A percentile compares a stretch with the other conserved stretches of the same genome.
phyloP scores from a whole-genome alignment of 2,888 invertebrate genomes.

The Petrophora chlorosata region DNA sequence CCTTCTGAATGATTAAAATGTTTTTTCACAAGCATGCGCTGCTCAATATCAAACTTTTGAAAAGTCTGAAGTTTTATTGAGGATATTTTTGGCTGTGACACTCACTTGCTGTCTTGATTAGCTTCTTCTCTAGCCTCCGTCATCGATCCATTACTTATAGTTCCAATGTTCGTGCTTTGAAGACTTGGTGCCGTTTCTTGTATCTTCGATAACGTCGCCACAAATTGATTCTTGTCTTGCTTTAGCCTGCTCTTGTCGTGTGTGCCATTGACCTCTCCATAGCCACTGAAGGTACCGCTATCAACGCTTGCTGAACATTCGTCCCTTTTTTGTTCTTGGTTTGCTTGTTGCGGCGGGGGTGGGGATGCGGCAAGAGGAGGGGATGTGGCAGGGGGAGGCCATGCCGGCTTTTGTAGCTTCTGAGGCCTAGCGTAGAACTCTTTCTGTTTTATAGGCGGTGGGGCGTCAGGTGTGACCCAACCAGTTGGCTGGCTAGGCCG shows the following conservation, averaged over 20 bases:
- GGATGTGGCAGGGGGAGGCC: conserved; percentile 85
- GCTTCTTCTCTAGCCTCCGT: conserved; percentile 63
- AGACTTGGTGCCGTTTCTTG: conserved; percentile 83
- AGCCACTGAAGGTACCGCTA: conserved; percentile 75
- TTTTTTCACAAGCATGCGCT: too few species aligned
- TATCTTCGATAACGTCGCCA: conserved; percentile 85
- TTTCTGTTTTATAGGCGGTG: conserved; percentile 83
- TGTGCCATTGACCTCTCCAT: conserved; percentile 73
- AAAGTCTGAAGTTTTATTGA: too few species aligned
- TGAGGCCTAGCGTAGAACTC: conserved; percentile 92
- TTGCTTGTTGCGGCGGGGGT: conserved; percentile 71
- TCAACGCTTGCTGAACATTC: conserved; percentile 77
- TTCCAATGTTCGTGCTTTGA: conserved; percentile 64
- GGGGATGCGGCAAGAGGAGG: conserved; percentile 85
- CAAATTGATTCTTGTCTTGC: conserved; percentile 79
- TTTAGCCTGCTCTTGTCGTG: conserved; percentile 69
- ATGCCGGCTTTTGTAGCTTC: conserved; percentile 87
- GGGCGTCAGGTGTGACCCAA: conserved; percentile 80
- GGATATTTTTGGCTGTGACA: conserved; percentile 7
- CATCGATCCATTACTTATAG: conserved; percentile 74
- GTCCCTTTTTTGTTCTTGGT: conserved; percentile 70
- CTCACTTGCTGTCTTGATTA: conserved; percentile 75
- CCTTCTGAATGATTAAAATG: too few species aligned
- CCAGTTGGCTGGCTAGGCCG: conserved; percentile 87
- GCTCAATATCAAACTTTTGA: too few species aligned